phyloP scores from a whole-genome alignment of 2,797 vertebrate species.

The Anguilla obscura region DNA sequence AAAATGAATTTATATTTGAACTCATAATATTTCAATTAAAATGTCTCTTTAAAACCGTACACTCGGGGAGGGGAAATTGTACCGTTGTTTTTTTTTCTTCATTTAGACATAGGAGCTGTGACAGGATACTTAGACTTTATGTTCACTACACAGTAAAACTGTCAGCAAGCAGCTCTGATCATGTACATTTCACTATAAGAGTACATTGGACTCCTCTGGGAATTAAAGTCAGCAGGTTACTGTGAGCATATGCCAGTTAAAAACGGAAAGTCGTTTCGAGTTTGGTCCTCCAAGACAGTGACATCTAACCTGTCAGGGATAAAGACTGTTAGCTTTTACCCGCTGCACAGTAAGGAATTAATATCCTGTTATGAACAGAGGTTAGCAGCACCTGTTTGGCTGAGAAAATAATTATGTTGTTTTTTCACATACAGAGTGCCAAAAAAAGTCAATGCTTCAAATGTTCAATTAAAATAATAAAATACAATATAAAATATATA shows the following conservation, averaged over 20 bases:
- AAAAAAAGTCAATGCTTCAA: conserved; percentile 74
- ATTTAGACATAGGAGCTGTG: background rate
- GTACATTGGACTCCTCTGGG: too few species aligned
- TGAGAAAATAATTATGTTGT: background rate
- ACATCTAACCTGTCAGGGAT: background rate
- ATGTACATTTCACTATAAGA: background rate
- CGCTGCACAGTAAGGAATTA: background rate
- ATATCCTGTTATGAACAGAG: background rate
- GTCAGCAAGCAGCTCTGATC: background rate
- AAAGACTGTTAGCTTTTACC: background rate
- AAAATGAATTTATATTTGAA: background rate
- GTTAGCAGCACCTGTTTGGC: background rate
- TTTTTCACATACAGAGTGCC: conserved; percentile 54
- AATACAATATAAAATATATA: background rate
- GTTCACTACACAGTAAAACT: background rate
- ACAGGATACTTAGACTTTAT: too few species aligned
- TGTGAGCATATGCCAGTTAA: background rate
- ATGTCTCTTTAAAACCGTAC: background rate
- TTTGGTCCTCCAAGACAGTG: background rate
- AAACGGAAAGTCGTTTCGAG: background rate
- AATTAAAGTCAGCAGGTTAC: background rate
- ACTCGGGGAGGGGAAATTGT: background rate
- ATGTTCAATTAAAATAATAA: conserved; percentile 67
- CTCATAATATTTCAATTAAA: background rate
- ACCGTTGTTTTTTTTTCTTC: background rate